Evolutionary conservation across 2,113 vertebrate genomes (phyloP).

Genomic region (Callorhinus ursinus): DNA sequence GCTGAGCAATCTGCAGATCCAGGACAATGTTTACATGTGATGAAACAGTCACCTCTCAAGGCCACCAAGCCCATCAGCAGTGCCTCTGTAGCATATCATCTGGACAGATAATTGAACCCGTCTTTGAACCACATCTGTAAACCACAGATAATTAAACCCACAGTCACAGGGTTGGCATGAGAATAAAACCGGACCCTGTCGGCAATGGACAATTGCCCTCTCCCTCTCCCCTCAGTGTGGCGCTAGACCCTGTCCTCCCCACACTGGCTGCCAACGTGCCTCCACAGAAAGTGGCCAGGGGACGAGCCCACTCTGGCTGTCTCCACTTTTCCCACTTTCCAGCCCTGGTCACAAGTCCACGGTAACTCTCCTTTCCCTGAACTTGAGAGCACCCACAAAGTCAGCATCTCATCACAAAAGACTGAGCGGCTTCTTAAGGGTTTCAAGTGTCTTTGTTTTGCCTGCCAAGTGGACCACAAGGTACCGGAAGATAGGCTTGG

Average conservation of each 20-base stretch:
- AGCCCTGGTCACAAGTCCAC: background rate
- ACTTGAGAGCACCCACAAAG: background rate
- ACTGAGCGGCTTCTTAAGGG: background rate
- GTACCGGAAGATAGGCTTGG: background rate
- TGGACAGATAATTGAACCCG: background rate
- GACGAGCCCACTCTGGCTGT: background rate
- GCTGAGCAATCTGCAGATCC: background rate
- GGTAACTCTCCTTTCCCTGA: background rate
- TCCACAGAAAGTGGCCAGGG: background rate
- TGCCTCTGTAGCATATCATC: background rate
- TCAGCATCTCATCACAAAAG: background rate
- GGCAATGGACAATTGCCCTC: background rate
- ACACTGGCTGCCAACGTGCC: accelerated
- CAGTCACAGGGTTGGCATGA: background rate
- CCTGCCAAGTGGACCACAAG: background rate
- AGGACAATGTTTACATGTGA: background rate
- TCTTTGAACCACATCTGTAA: background rate
- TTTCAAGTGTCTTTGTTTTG: background rate
- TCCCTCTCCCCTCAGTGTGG: accelerated
- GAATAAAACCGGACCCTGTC: background rate
- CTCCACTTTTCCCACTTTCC: background rate
- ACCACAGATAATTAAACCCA: background rate
- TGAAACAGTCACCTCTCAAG: background rate
- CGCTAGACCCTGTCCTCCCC: background rate
- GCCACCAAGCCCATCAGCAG: background rate